Evolutionary conservation across 30 jellyfish, hydroid and myxozoan species (phyloP).

Genomic region (Chrysaora quinquecirrha): DNA sequence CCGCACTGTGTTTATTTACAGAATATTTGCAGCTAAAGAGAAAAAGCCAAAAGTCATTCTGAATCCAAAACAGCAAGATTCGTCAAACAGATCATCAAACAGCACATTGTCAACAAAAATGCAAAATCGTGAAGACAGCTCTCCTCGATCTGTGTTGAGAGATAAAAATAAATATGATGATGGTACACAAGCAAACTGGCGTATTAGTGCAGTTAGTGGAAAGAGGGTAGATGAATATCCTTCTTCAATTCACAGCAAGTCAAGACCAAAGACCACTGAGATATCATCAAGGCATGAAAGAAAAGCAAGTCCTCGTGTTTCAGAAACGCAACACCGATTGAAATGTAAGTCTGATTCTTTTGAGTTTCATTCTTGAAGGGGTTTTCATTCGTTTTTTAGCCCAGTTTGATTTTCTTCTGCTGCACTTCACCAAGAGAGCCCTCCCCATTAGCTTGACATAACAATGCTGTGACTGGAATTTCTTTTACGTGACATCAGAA

Average conservation of each 20-base stretch:
- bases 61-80: conserved; percentile 21
- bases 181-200: conserved; percentile 9
- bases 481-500: too few relatives aligned
- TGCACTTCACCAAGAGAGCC: too few relatives aligned
- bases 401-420: too few relatives aligned
- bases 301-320: not conserved
- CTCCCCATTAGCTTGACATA: too few relatives aligned
- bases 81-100: conserved; percentile 29
- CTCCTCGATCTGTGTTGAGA: conserved; percentile 1
- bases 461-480: too few relatives aligned
- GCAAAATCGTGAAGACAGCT: not conserved
- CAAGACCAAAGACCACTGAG: conserved; percentile 57
- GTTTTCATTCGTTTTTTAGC: too few relatives aligned
- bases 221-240: not conserved
- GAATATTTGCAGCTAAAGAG: conserved; percentile 48
- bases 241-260: not conserved
- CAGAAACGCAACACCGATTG: not conserved
- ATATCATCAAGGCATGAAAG: conserved; percentile 6
- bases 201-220: not conserved
- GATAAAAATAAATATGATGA: not conserved
- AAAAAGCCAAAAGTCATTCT: conserved; percentile 25
- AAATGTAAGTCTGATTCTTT: not conserved
- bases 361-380: too few relatives aligned
- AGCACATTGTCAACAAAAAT: too few relatives aligned
- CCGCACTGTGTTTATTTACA: not conserved